Percentiles rank a stretch among this genome's conserved stretches.
phyloP scores from a whole-genome alignment of 1,140 invertebrate species.

The Leptopilina boulardi region DNA sequence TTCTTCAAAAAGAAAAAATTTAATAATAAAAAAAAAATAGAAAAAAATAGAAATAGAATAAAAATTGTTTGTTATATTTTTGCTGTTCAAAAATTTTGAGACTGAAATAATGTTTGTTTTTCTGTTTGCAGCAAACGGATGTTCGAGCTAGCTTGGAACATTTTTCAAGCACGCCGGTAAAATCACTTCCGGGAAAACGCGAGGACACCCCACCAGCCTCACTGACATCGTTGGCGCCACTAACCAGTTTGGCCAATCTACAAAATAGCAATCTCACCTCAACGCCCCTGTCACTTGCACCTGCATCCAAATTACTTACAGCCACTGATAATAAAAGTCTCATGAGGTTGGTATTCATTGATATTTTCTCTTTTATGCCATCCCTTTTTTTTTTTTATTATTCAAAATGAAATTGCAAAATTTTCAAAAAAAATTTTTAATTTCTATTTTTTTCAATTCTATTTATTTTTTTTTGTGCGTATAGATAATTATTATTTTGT shows the following conservation, averaged over 20 bases:
- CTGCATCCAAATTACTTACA: conserved; percentile 71
- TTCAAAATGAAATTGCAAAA: background rate
- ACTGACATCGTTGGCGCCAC: conserved; percentile 71
- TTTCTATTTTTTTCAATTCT: background rate
- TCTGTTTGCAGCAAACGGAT: conserved; percentile 72
- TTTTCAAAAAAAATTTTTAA: no score
- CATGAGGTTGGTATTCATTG: conserved; percentile 68
- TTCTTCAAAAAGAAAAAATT: background rate
- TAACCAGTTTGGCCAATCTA: conserved; percentile 74
- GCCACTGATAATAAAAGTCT: conserved; percentile 72
- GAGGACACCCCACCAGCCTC: conserved; percentile 74
- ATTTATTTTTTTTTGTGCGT: no score
- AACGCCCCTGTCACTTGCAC: conserved; percentile 71
- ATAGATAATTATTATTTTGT: background rate
- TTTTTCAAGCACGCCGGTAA: conserved; percentile 72
- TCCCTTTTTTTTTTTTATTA: background rate
- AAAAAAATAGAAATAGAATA: background rate
- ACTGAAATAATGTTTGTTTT: conserved; percentile 36
- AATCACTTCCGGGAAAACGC: conserved; percentile 72
- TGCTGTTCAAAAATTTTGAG: background rate
- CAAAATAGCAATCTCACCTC: conserved; percentile 71
- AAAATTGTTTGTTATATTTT: background rate
- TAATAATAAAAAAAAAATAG: background rate
- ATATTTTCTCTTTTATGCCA: background rate
- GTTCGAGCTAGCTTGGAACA: conserved; percentile 73